Base-by-base conservation (phyloP, 1,140 invertebrate genomes). In the Sycophila sp. region DNA sequence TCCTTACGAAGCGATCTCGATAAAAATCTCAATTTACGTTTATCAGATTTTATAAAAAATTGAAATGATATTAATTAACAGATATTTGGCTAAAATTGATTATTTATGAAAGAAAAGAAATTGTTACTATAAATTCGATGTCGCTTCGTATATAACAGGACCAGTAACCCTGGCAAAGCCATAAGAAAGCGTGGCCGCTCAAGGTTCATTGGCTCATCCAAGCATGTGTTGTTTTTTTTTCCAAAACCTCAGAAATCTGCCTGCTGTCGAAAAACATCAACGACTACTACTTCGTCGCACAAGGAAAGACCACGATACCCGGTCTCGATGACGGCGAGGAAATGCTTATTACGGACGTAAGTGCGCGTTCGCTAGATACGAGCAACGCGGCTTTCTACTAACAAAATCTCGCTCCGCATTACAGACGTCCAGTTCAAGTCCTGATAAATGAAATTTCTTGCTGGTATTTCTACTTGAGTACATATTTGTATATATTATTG, bases 271-370 rank as follows among this genome's bases (percentile, higher is more conserved):
- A 95, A 85, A 91, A 96, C 87, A 91, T 95, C 87, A 89, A 90
- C 89, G 93, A 94, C 87, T 98, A 97, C 90, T 86, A 92, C 88
- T 98, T 96, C 91, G 92, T 98, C 83, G 94, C 96, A 85, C 97
- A 99, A 91, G 98, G 97, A 87, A 96, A 97, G 90, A 93, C 95
- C 80, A 94, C 93, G 78, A 97, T 99, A 83, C 94, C 97, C 79
- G 92, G 93, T 85, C 93, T 99, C 81, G 96, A 99, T 89, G 98
- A 99, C 88, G 91, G 90, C 81, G 96, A 98, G 87, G 98, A 99
- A 92, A 94, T 97, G 89, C 83, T 87, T 80, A 86, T 95, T 80
- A 98, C 96, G 77, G 96, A 99, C 89, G 96, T 98, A 95, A 94
- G 93, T 93, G 84, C 84, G 56, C 69, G 69, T 71, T 66, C 69